Conservation (phyloP, 2,113 vertebrate genomes). For the Eublepharis macularius region DNA sequence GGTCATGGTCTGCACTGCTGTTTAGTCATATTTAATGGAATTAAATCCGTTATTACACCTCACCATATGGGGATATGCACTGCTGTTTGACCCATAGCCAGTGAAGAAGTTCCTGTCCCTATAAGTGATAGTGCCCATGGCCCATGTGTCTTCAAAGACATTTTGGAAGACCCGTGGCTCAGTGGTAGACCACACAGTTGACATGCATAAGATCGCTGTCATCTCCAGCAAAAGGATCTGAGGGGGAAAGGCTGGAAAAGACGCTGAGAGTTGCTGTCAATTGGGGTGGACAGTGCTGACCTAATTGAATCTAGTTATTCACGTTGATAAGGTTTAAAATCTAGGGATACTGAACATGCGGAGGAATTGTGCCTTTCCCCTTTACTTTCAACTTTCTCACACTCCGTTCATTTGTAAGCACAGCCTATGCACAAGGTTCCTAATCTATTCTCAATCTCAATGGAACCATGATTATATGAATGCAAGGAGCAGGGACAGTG, state of each 20-base stretch:
- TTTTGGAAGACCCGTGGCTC: neutral
- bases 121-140: neutral
- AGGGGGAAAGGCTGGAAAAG: neutral
- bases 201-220: neutral
- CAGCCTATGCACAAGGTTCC: too few species aligned
- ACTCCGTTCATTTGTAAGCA: too few species aligned
- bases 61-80: too few species aligned
- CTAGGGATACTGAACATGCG: too few species aligned
- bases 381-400: too few species aligned
- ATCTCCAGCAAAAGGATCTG: neutral
- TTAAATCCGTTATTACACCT: neutral
- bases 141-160: neutral
- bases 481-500: too few species aligned
- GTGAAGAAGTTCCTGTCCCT: neutral
- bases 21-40: conserved; percentile 39
- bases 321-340: neutral
- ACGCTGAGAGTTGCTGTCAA: neutral
- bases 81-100: neutral
- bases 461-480: too few species aligned
- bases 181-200: neutral
- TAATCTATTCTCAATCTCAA: too few species aligned
- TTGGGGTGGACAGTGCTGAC: neutral
- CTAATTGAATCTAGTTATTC: neutral
- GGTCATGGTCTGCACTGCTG: conserved; percentile 5
- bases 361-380: too few species aligned